These are phyloP conservation scores for Watsonalla cultraria DNA, from an alignment of 2,888 invertebrate genomes.

Conservation along the genomic window DNA sequence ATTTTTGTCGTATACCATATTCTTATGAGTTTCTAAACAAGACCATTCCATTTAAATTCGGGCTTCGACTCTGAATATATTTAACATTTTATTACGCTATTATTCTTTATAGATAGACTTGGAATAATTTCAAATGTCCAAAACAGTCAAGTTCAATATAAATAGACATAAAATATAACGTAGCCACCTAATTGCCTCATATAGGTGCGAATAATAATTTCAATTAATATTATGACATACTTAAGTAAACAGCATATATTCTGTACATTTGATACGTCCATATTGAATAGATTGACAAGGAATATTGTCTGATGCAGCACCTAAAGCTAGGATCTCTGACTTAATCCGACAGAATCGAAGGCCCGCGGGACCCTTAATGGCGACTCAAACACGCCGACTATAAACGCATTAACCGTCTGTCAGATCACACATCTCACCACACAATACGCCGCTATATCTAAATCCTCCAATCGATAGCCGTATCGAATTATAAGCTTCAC, in stretches of 20 bases:
- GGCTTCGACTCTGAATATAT: slow-evolving; percentile 48
- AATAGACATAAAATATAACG: slow-evolving; percentile 28
- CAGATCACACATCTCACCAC: slow-evolving; percentile 40
- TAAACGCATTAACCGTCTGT: slow-evolving; percentile 60
- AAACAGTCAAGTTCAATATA: slow-evolving; percentile 31
- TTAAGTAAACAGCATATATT: no score
- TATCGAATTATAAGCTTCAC: slow-evolving; percentile 25
- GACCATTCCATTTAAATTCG: slow-evolving; percentile 63
- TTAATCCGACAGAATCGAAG: slow-evolving; percentile 44
- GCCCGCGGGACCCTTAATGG: slow-evolving; percentile 41
- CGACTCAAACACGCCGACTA: slow-evolving; percentile 59
- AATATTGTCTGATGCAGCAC: slow-evolving; percentile 17
- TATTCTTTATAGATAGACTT: slow-evolving; percentile 48
- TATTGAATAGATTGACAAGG: slow-evolving; percentile 5
- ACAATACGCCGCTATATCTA: slow-evolving; percentile 42
- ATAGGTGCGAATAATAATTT: background rate
- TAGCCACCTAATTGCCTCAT: slow-evolving; percentile 10
- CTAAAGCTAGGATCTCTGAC: slow-evolving; percentile 20
- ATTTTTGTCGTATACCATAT: slow-evolving; percentile 62
- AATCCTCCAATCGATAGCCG: slow-evolving; percentile 30
- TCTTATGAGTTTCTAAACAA: slow-evolving; percentile 67
- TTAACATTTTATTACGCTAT: slow-evolving; percentile 58
- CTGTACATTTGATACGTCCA: background rate
- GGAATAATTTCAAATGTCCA: slow-evolving; percentile 32
- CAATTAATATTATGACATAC: no score